A percentile compares a stretch with the other conserved stretches of the same genome.
Evolutionary conservation across 2,888 invertebrate species (phyloP).

Genomic region (Drosophila demipolita): DNA sequence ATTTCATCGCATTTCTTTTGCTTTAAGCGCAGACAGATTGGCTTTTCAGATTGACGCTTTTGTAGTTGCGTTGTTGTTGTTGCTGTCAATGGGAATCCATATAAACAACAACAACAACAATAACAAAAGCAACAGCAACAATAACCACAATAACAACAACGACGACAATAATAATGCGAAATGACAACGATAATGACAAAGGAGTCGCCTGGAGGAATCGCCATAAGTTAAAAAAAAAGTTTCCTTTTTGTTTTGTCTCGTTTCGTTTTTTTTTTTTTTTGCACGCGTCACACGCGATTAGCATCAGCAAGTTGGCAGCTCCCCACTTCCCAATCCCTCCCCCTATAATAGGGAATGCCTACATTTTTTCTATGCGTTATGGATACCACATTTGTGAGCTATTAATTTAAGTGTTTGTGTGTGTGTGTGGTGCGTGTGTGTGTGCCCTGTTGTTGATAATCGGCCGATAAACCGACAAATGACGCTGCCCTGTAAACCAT

Average conservation of each 20-base stretch:
- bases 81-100: constrained; percentile 42
- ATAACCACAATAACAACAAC: constrained; percentile 27
- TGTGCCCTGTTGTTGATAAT: constrained; percentile 58
- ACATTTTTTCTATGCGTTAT: constrained; percentile 47
- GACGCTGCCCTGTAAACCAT: constrained; percentile 33
- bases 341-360: constrained; percentile 1
- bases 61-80: constrained; percentile 31
- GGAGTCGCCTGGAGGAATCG: constrained; percentile 36
- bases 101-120: constrained; percentile 26
- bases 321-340: neutral
- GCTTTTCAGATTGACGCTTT: constrained; percentile 56
- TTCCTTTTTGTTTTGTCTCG: constrained; percentile 2
- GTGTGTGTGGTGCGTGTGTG: constrained; percentile 24
- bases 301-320: constrained; percentile 54
- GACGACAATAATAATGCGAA: constrained; percentile 56
- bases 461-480: constrained; percentile 74
- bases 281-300: constrained; percentile 62
- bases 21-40: constrained; percentile 57
- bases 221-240: constrained; percentile 27
- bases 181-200: constrained; percentile 64
- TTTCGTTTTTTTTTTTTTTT: neutral
- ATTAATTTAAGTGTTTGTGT: constrained; percentile 63
- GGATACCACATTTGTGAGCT: constrained; percentile 73
- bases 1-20: constrained; percentile 13
- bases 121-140: constrained; percentile 25